These are phyloP conservation scores for Elegia similella DNA, from an alignment of 2,888 invertebrate genomes.

Conservation along the genomic window DNA sequence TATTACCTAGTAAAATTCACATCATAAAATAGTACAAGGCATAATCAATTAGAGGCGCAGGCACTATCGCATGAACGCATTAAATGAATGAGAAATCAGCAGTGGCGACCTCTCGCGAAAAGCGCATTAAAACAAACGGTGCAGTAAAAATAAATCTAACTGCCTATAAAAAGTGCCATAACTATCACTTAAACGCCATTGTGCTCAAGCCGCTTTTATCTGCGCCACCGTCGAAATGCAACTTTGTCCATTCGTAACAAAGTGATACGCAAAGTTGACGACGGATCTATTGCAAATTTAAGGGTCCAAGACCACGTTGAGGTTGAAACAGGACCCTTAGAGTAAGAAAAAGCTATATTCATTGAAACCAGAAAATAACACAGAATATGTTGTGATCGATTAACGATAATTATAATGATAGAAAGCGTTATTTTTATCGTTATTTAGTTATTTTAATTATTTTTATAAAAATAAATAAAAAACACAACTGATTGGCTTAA, in stretches of 20 bases:
- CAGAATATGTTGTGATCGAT: too few species aligned
- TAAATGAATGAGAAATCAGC: conserved; percentile 62
- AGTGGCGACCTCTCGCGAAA: conserved; percentile 71
- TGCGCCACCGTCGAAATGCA: conserved; percentile 54
- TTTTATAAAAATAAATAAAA: too few species aligned
- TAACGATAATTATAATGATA: too few species aligned
- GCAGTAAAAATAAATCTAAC: conserved; percentile 82
- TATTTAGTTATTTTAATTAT: too few species aligned
- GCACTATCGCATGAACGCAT: conserved; percentile 40
- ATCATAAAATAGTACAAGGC: conserved; percentile 39
- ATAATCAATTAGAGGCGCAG: conserved; percentile 41
- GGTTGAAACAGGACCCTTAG: too few species aligned
- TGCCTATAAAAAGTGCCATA: conserved; percentile 81
- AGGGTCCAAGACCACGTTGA: too few species aligned
- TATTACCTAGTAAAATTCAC: conserved; percentile 26
- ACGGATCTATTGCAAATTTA: too few species aligned
- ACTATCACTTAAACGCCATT: conserved; percentile 80
- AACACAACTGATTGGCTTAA: too few species aligned
- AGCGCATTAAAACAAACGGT: conserved; percentile 79
- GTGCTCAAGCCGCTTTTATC: conserved; percentile 65
- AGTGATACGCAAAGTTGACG: conserved; percentile 37
- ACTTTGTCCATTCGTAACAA: conserved; percentile 52
- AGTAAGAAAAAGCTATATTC: too few species aligned
- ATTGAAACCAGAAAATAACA: too few species aligned
- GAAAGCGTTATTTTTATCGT: too few species aligned